Conservation (phyloP, 2,113 vertebrate species). For the Takifugu flavidus region DNA sequence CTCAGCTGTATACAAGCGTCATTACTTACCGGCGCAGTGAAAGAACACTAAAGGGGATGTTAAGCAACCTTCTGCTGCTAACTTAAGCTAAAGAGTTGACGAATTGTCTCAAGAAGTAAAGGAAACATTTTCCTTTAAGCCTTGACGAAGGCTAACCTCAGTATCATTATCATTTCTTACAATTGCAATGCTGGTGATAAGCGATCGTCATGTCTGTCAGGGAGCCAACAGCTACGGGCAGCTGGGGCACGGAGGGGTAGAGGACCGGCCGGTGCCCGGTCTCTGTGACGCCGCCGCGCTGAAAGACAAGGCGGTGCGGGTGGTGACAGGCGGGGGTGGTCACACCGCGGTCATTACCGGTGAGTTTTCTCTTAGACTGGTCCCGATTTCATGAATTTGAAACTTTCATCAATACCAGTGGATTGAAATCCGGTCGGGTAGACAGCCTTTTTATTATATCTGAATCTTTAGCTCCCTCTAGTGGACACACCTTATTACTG, state of each 20-base stretch:
- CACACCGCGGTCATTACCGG: conserved; percentile 83
- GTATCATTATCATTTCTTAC: background rate
- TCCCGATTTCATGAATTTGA: background rate
- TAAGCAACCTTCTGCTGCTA: conserved; percentile 11
- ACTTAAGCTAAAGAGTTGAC: conserved; percentile 16
- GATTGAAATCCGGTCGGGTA: too few species aligned
- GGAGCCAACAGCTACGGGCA: conserved; percentile 94
- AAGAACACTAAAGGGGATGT: background rate
- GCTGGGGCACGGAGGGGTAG: conserved; percentile 83
- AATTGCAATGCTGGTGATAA: too few species aligned
- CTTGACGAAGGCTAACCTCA: background rate
- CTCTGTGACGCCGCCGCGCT: conserved; percentile 43
- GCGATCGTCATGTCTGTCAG: conserved; percentile 56
- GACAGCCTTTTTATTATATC: too few species aligned
- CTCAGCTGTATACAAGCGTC: background rate
- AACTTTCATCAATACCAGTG: too few species aligned
- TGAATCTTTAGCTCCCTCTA: too few species aligned
- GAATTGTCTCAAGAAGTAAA: background rate
- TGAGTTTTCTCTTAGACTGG: conserved; percentile 30
- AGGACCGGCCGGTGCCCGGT: conserved; percentile 77
- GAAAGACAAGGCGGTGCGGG: conserved; percentile 37
- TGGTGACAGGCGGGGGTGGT: conserved; percentile 84
- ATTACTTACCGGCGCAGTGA: background rate
- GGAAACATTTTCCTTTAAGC: background rate
- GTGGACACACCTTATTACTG: too few species aligned